Evolutionary conservation across 2,113 vertebrate genomes (phyloP).

Genomic region (Tapirus terrestris): DNA sequence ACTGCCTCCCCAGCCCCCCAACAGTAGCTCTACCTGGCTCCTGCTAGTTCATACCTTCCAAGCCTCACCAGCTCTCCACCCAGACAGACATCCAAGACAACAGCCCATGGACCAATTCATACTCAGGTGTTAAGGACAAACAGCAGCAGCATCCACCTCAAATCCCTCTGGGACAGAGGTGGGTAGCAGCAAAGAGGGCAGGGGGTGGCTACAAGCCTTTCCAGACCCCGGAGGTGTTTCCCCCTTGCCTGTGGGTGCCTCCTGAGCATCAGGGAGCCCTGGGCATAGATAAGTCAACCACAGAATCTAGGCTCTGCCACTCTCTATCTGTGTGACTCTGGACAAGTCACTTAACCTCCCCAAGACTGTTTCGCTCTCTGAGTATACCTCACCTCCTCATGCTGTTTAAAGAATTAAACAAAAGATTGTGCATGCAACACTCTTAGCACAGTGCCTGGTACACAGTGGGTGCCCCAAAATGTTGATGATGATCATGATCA

Average conservation of each 20-base stretch:
- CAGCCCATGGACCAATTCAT: not conserved
- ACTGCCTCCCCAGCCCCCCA: not conserved
- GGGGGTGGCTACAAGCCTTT: not conserved
- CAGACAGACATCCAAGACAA: not conserved
- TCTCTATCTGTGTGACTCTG: not conserved
- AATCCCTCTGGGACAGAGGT: not conserved
- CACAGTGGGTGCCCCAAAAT: not conserved
- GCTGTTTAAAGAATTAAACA: not conserved
- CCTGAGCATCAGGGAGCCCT: not conserved
- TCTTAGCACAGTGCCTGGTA: not conserved
- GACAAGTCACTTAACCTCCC: not conserved
- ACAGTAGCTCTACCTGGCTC: not conserved
- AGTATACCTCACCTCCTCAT: not conserved
- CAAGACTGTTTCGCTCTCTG: not conserved
- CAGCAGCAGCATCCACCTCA: not conserved
- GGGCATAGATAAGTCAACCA: not conserved
- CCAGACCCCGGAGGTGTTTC: not conserved
- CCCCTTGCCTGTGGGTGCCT: not conserved
- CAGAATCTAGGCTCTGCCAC: not conserved
- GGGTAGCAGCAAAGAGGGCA: not conserved
- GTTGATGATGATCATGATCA: not conserved
- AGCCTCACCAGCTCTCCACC: not conserved
- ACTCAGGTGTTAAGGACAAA: conserved; percentile 18
- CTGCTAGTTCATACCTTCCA: not conserved
- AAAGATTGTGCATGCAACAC: not conserved